phyloP scores from a whole-genome alignment of 2,113 vertebrate genomes.

The Marmota flaviventris region DNA sequence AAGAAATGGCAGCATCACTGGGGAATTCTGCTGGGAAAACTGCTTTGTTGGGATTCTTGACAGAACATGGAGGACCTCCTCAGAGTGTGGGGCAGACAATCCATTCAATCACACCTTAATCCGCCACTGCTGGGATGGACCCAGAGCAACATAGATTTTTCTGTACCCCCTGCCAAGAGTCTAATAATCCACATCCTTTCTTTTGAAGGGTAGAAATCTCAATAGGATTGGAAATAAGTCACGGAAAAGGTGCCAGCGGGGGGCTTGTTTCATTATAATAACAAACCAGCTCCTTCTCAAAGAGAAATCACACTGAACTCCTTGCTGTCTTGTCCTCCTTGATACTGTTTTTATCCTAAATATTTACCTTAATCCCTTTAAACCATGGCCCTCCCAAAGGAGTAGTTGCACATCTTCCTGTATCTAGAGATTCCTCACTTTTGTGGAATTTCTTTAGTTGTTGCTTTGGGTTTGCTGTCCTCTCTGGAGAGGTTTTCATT shows the following conservation, averaged over 20 bases:
- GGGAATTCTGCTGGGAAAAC: not conserved
- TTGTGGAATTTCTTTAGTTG: conserved; percentile 41
- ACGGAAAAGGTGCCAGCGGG: conserved; percentile 70
- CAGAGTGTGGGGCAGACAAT: conserved; percentile 57
- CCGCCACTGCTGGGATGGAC: conserved; percentile 74
- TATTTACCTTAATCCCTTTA: conserved; percentile 82
- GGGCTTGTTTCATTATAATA: conserved; percentile 79
- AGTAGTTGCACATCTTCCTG: conserved; percentile 42
- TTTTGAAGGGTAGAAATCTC: conserved; percentile 82
- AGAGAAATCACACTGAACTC: conserved; percentile 63
- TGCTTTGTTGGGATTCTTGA: not conserved
- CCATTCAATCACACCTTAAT: conserved; percentile 78
- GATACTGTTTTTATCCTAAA: conserved; percentile 80
- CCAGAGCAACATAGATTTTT: conserved; percentile 80
- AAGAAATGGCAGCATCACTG: not conserved
- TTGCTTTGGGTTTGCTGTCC: conserved; percentile 59
- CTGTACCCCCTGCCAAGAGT: conserved; percentile 77
- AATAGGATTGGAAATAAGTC: conserved; percentile 79
- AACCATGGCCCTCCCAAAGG: conserved; percentile 70
- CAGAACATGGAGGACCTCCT: conserved; percentile 1
- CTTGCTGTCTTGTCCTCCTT: conserved; percentile 69
- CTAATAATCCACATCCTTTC: conserved; percentile 82
- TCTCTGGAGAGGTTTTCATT: conserved; percentile 58
- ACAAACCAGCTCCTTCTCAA: conserved; percentile 76
- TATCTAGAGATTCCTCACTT: conserved; percentile 48